A percentile compares a stretch with the other conserved stretches of the same genome.
These are phyloP conservation scores for Sebastes itinus DNA, from an alignment of 2,797 vertebrate genomes.

Conservation along the genomic window DNA sequence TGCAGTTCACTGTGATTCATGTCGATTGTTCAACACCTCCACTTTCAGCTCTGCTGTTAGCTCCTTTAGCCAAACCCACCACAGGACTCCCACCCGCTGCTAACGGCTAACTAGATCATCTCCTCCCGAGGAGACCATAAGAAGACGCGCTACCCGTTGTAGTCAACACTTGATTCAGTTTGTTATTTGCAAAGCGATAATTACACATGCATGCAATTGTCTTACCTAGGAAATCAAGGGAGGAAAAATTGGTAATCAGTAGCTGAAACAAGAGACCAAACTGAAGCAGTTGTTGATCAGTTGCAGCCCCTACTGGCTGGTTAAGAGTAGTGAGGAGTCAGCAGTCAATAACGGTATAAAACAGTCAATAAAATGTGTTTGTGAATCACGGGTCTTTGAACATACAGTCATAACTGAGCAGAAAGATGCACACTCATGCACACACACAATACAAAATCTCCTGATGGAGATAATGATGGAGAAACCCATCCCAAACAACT, in stretches of 20 bases:
- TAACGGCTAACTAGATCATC: no score
- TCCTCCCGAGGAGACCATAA: no score
- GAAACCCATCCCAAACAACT: not conserved
- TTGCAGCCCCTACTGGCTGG: no score
- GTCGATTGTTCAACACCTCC: not conserved
- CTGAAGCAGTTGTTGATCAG: no score
- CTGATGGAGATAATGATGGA: not conserved
- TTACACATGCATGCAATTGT: not conserved
- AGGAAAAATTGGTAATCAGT: not conserved
- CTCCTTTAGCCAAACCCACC: not conserved
- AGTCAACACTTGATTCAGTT: not conserved
- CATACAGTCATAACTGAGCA: no score
- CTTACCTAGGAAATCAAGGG: not conserved
- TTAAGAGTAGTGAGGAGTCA: no score
- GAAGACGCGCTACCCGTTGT: no score
- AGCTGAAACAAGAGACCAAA: no score
- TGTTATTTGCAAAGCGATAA: not conserved
- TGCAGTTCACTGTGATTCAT: not conserved
- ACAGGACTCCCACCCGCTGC: no score
- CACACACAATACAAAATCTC: not conserved
- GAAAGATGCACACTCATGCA: not conserved
- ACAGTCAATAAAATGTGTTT: not conserved
- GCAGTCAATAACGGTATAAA: no score
- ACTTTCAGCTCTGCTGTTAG: not conserved
- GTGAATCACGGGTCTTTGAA: not conserved